phyloP scores from a whole-genome alignment of 2,113 vertebrate genomes.

The Rhinolophus ferrumequinum region DNA sequence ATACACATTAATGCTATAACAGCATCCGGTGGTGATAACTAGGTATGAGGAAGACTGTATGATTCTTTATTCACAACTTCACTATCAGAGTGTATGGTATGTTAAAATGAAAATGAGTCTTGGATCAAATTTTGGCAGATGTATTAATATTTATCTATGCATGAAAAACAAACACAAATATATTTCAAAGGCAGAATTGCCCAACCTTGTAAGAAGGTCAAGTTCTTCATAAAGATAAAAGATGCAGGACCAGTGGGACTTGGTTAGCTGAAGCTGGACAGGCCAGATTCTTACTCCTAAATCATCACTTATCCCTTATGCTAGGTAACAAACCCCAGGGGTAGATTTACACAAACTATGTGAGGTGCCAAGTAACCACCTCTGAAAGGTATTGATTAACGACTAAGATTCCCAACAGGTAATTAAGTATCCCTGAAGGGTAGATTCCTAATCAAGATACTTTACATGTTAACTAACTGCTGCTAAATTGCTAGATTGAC shows the following conservation, averaged over 20 bases:
- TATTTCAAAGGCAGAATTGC: not conserved
- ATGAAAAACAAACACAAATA: constrained; percentile 1
- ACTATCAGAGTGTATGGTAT: not conserved
- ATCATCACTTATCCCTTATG: not conserved
- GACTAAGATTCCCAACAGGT: not conserved
- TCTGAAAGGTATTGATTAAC: not conserved
- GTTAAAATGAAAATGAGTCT: not conserved
- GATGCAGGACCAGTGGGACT: not conserved
- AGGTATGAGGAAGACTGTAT: not conserved
- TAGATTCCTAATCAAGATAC: not conserved
- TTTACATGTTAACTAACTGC: not conserved
- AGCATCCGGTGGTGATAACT: not conserved
- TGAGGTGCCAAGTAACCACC: not conserved
- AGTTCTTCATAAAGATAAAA: not conserved
- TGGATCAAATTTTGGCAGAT: constrained; percentile 8
- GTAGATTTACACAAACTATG: not conserved
- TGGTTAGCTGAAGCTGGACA: not conserved
- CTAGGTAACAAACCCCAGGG: not conserved
- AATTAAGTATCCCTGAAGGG: not conserved
- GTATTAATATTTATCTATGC: not conserved
- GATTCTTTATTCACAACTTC: not conserved
- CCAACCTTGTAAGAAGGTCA: not conserved
- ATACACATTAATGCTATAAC: not conserved
- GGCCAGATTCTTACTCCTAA: not conserved
- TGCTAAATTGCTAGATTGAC: not conserved